Base-by-base conservation (phyloP, 2,113 vertebrate species). In the Amia ocellicauda region DNA sequence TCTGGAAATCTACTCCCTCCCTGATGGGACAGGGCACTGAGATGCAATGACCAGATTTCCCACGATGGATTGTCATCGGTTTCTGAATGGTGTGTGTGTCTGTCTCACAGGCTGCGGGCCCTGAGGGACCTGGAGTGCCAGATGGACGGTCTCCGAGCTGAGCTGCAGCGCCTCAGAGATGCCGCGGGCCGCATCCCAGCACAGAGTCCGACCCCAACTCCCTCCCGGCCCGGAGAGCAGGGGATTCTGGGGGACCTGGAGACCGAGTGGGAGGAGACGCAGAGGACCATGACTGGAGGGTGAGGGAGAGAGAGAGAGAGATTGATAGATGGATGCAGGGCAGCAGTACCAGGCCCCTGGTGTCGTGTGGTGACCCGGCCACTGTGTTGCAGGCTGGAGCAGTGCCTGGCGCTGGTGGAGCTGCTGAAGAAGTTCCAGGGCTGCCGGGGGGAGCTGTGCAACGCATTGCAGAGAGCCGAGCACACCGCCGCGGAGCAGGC, bases 351-450 rank as follows among this genome's bases (percentile, higher is more conserved):
- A 23, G 47, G 16, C 31, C 31, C 11, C 31, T 36, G 31, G 1
- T 36, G 5, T 36, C 31, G 11, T n/a, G n/a, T 7, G 31, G 31
- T 5, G 11, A 36, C 31, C 3, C 14, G 29, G 24, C 14, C 31
- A 8, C 28, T 58, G 3, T 40, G 10, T 26, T 60, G 1, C 77
- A 89, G 96, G 67, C 90, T 88, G 76, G 93, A 95, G 22, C 92
- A 93, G 60, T 94, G 90, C 79, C 78, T 26, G 36, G 71, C 78
- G 60, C 80, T 92, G 55, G 70, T 94, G 80, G 94, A 97, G 27
- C 91, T 95, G 55, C 79, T 99, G 69, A 96, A 93, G 76, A 93
- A 87, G 1, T 98, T 93, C 67, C 93, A 96, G 67, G 91, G 78
- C 72, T 91, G 89, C 72, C 92, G 93, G 67, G 78, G 74, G 4